Evolutionary conservation across 2,888 invertebrate genomes (phyloP).

Genomic region (Salticus scenicus): DNA sequence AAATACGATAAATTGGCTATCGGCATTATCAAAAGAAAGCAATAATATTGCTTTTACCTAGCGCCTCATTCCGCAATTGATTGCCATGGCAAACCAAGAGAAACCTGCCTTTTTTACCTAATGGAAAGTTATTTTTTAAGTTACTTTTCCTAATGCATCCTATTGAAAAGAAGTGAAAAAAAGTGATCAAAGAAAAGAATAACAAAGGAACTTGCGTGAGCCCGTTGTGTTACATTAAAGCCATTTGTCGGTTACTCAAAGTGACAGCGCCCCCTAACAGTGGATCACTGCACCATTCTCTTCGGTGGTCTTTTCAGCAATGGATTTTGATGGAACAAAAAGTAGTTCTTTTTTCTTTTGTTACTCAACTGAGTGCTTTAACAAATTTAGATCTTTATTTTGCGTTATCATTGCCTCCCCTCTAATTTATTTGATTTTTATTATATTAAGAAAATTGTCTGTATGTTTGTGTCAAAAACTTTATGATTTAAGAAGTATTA

Average conservation of each 20-base stretch:
- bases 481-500: background rate
- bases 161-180: slow-evolving; percentile 20
- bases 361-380: background rate
- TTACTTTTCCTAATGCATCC: slow-evolving; percentile 47
- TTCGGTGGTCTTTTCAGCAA: slow-evolving; percentile 54
- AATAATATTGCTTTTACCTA: slow-evolving; percentile 44
- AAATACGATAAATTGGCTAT: slow-evolving; percentile 54
- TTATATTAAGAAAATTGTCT: background rate
- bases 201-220: slow-evolving; percentile 52
- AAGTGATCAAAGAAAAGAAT: slow-evolving; percentile 18
- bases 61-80: slow-evolving; percentile 42
- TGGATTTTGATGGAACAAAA: slow-evolving; percentile 36
- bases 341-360: slow-evolving; percentile 23
- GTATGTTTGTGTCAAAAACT: background rate
- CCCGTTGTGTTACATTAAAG: slow-evolving; percentile 60
- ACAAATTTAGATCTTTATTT: background rate
- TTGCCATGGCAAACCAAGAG: slow-evolving; percentile 32
- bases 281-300: slow-evolving; percentile 47
- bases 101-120: slow-evolving; percentile 63
- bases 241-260: slow-evolving; percentile 63
- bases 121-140: slow-evolving; percentile 43
- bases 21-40: slow-evolving; percentile 53
- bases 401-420: background rate
- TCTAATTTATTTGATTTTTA: background rate
- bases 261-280: slow-evolving; percentile 43